Evolutionary conservation across 2,888 invertebrate genomes (phyloP).

Genomic region (Monoplex corrugatus): DNA sequence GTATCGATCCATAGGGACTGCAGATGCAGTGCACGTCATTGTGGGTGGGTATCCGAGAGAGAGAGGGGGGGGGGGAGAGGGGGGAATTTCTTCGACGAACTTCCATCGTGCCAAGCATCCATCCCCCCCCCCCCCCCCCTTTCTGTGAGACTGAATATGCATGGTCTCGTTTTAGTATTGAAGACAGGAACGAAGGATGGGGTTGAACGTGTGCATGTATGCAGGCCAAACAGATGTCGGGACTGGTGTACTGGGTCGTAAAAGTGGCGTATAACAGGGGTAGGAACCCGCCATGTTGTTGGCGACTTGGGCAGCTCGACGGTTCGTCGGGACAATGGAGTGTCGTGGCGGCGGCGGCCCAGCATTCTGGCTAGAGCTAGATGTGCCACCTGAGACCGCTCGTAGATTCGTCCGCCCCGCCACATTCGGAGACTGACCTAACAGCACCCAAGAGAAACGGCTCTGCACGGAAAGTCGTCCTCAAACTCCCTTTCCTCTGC

Average conservation of each 20-base stretch:
- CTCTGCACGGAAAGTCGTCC: not conserved
- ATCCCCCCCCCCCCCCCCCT: not conserved
- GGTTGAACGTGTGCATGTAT: too few relatives aligned
- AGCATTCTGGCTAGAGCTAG: not conserved
- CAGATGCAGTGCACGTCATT: not conserved
- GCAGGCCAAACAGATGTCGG: not conserved
- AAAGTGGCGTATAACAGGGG: not conserved
- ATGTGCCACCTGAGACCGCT: conserved; percentile 15
- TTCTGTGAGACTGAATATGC: too few relatives aligned
- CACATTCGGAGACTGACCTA: conserved; percentile 13
- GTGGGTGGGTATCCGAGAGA: too few relatives aligned
- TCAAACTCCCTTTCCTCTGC: not conserved
- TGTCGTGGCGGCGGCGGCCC: not conserved
- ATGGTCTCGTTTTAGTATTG: too few relatives aligned
- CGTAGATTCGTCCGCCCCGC: not conserved
- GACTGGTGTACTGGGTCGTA: not conserved
- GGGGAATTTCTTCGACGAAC: too few relatives aligned
- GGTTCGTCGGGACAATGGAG: not conserved
- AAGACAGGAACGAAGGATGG: too few relatives aligned
- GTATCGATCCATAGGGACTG: not conserved
- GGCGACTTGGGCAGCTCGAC: not conserved
- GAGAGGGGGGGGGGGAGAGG: too few relatives aligned
- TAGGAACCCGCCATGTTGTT: too few relatives aligned
- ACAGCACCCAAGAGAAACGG: not conserved
- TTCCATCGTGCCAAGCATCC: too few relatives aligned